These are phyloP conservation scores for Eutolmus rufibarbis DNA, from an alignment of 2,888 invertebrate species.

Conservation along the genomic window DNA sequence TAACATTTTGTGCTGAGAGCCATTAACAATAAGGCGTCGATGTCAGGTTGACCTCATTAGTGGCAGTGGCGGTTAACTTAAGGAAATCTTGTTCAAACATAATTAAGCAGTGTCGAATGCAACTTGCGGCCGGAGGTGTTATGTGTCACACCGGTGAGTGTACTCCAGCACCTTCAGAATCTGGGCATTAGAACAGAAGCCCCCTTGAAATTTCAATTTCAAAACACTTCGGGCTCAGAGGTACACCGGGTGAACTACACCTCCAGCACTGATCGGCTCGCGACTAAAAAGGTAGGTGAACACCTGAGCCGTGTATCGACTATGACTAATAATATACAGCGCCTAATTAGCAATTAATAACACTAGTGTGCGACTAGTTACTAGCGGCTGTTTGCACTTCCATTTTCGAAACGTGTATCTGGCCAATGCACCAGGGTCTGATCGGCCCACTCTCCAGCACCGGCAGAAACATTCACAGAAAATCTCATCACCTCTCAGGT, in stretches of 20 bases:
- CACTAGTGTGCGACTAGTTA: not conserved
- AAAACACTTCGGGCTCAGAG: not conserved
- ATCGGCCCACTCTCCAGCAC: not conserved
- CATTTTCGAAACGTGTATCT: not conserved
- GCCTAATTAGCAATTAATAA: conserved; percentile 36
- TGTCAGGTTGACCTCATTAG: not conserved
- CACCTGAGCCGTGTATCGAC: not conserved
- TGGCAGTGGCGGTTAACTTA: not conserved
- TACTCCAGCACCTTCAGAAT: not conserved
- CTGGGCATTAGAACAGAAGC: not conserved
- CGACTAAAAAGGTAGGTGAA: not conserved
- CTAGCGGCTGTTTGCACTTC: conserved; percentile 7
- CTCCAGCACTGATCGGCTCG: not conserved
- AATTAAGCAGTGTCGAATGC: conserved; percentile 1
- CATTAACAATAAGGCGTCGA: not conserved
- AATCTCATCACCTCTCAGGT: conserved; percentile 12
- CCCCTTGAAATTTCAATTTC: conserved; percentile 16
- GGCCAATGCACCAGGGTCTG: not conserved
- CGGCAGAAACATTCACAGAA: not conserved
- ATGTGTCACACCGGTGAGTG: not conserved
- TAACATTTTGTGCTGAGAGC: not conserved
- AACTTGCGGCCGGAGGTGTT: not conserved
- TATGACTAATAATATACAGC: conserved; percentile 31
- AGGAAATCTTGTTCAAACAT: conserved; percentile 12
- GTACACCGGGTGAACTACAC: not conserved